phyloP scores from a whole-genome alignment of 1,140 invertebrate species.

The Hylyphantes graminicola region DNA sequence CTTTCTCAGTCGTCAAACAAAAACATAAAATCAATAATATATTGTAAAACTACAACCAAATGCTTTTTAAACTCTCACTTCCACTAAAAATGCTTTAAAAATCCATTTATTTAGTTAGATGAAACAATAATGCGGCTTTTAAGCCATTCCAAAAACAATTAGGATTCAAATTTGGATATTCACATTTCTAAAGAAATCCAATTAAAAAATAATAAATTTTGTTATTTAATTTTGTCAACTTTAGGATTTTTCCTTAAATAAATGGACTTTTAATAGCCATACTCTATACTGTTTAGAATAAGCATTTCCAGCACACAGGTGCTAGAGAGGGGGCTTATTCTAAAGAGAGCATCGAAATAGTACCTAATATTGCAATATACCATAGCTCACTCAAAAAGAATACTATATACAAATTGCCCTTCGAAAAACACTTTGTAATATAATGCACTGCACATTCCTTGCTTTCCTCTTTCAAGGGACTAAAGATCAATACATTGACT shows the following conservation, averaged over 20 bases:
- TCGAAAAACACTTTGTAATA: constrained; percentile 22
- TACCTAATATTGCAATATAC: constrained; percentile 27
- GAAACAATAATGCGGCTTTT: no score
- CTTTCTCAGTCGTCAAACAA: no score
- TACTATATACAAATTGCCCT: constrained; percentile 52
- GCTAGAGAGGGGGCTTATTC: no score
- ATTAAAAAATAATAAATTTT: no score
- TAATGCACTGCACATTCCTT: constrained; percentile 43
- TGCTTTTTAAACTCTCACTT: constrained; percentile 1
- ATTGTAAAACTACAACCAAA: constrained; percentile 20
- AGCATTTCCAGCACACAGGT: no score
- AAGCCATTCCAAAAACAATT: no score
- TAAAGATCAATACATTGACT: constrained; percentile 57
- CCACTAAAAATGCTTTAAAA: constrained; percentile 22
- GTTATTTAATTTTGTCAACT: no score
- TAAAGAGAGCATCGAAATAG: background rate
- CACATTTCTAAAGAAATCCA: no score
- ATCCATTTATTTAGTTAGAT: constrained; percentile 3
- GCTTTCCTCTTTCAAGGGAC: constrained; percentile 31
- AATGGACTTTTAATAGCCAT: no score
- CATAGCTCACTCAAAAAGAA: constrained; percentile 6
- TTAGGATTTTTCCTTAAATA: no score
- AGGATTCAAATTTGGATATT: no score
- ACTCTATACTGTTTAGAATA: no score
- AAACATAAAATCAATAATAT: background rate